phyloP scores from a whole-genome alignment of 2,797 vertebrate genomes.

The Alectoris magna region DNA sequence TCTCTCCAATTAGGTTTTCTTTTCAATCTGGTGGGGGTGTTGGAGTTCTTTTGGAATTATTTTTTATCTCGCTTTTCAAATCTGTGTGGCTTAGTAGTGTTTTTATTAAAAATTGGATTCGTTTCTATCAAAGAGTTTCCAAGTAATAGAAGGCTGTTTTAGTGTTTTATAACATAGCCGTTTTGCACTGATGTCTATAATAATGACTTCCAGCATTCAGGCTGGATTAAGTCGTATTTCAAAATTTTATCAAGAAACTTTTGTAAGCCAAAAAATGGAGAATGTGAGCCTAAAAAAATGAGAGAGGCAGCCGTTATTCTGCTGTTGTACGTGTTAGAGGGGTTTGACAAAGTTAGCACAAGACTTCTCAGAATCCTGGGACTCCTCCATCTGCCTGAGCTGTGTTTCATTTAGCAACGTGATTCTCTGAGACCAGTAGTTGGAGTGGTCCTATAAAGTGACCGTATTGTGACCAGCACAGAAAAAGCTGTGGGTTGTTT shows the following conservation, averaged over 20 bases:
- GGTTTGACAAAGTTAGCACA: background rate
- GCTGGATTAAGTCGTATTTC: background rate
- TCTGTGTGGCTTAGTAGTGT: background rate
- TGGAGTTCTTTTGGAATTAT: background rate
- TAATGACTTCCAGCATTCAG: background rate
- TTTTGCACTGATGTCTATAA: conserved; percentile 1
- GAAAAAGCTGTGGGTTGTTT: background rate
- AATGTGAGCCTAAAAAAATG: background rate
- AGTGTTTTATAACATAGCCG: background rate
- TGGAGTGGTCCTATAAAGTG: background rate
- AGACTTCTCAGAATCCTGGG: background rate
- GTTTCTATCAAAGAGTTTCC: background rate
- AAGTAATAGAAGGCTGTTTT: background rate
- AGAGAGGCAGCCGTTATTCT: background rate
- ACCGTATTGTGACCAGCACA: background rate
- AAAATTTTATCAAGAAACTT: background rate
- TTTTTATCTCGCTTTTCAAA: background rate
- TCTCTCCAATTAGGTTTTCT: background rate
- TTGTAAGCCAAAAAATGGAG: background rate
- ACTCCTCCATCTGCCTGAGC: background rate
- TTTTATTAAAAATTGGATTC: conserved; percentile 25
- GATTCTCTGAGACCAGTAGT: background rate
- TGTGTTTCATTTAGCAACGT: background rate
- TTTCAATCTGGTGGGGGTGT: background rate
- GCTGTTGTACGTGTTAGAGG: background rate